Conservation (phyloP, 2,113 vertebrate species). For the Nicator chloris region DNA sequence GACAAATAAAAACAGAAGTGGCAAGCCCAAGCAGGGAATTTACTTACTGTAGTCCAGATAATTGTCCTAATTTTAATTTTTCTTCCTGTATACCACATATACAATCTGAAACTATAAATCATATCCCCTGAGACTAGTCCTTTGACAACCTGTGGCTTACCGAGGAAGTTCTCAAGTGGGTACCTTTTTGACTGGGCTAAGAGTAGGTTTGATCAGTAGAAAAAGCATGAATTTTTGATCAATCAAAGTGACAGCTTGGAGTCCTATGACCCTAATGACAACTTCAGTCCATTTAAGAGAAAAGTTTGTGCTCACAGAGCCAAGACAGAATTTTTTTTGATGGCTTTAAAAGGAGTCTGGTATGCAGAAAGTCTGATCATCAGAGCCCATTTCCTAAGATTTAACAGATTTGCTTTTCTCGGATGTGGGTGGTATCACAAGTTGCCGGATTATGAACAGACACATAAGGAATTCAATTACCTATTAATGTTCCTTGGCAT, state of each 20-base stretch:
- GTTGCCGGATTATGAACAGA: background rate
- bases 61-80: background rate
- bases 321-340: background rate
- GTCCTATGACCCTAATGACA: background rate
- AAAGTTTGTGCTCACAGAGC: background rate
- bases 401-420: background rate
- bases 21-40: background rate
- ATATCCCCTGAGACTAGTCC: background rate
- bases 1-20: background rate
- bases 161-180: background rate
- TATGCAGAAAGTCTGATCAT: background rate
- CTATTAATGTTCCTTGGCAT: background rate
- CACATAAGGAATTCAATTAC: conserved; percentile 17
- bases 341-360: background rate
- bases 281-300: background rate
- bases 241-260: background rate
- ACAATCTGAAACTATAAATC: background rate
- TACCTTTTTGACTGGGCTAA: background rate
- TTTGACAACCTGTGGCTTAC: background rate
- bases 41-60: background rate
- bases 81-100: background rate
- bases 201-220: background rate
- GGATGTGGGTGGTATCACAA: background rate
- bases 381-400: background rate
- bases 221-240: background rate